A percentile compares a stretch with the other conserved stretches of the same genome.
These are phyloP conservation scores for Limnodromus scolopaceus DNA, from an alignment of 2,797 vertebrate genomes.

Conservation along the genomic window DNA sequence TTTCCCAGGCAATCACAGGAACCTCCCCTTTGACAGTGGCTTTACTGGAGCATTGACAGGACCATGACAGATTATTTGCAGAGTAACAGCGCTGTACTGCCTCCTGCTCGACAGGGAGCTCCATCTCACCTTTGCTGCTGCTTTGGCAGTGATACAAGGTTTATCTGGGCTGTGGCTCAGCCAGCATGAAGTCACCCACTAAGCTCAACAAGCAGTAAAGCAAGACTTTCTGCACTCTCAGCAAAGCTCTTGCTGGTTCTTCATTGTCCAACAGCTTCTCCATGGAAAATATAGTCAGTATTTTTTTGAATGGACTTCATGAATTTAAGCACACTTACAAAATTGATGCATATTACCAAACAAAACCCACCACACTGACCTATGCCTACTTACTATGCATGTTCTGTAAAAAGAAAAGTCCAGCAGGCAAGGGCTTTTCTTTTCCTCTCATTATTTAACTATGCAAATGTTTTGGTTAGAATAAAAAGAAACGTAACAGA, in stretches of 20 bases:
- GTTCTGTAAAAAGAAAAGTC: not conserved
- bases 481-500: not conserved
- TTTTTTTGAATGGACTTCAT: not conserved
- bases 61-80: not conserved
- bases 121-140: not conserved
- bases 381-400: not conserved
- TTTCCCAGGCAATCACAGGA: not conserved
- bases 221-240: not conserved
- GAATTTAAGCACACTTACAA: not conserved
- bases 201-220: not conserved
- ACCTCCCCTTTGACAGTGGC: not conserved
- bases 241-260: not conserved
- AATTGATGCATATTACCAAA: not conserved
- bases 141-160: not conserved
- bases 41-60: not conserved
- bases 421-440: not conserved
- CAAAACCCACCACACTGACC: not conserved
- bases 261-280: not conserved
- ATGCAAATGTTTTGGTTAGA: not conserved
- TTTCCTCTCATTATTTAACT: not conserved
- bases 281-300: not conserved
- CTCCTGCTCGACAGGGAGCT: not conserved
- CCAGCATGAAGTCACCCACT: not conserved
- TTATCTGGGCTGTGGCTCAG: not conserved
- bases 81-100: not conserved